Evolutionary conservation across 2,797 vertebrate genomes (phyloP).

Genomic region (Manis crassicaudata): DNA sequence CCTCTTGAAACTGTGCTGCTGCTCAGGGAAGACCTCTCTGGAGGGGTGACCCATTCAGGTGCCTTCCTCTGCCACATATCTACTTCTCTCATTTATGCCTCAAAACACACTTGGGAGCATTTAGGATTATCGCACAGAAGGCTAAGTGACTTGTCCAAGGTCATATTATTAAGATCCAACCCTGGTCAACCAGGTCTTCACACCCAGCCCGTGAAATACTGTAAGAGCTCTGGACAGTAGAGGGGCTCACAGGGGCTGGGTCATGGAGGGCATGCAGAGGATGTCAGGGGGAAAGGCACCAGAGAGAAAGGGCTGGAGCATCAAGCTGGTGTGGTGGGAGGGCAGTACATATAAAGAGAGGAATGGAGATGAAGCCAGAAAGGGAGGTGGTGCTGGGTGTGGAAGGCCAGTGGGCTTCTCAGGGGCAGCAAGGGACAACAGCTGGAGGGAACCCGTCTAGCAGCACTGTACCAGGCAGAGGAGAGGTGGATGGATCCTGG

Average conservation of each 20-base stretch:
- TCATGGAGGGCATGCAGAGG: background rate
- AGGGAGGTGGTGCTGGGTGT: background rate
- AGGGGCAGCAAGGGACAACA: no score
- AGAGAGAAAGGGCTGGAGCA: background rate
- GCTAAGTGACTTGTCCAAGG: background rate
- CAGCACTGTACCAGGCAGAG: background rate
- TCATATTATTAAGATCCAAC: background rate
- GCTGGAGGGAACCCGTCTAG: background rate
- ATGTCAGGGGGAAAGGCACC: background rate
- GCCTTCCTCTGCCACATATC: background rate
- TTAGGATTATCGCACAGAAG: background rate
- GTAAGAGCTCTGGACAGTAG: background rate
- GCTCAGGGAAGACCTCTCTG: background rate
- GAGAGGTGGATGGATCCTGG: accelerated
- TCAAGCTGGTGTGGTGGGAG: background rate
- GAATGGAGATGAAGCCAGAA: background rate
- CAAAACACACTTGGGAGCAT: background rate
- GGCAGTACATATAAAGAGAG: background rate
- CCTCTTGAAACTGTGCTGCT: background rate
- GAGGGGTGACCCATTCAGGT: background rate
- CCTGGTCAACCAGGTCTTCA: background rate
- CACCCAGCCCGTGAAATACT: background rate
- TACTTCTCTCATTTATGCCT: background rate
- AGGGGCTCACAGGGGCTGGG: background rate
- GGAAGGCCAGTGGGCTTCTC: background rate